Conservation (phyloP, 2,113 vertebrate genomes). For the Aramus guarauna region DNA sequence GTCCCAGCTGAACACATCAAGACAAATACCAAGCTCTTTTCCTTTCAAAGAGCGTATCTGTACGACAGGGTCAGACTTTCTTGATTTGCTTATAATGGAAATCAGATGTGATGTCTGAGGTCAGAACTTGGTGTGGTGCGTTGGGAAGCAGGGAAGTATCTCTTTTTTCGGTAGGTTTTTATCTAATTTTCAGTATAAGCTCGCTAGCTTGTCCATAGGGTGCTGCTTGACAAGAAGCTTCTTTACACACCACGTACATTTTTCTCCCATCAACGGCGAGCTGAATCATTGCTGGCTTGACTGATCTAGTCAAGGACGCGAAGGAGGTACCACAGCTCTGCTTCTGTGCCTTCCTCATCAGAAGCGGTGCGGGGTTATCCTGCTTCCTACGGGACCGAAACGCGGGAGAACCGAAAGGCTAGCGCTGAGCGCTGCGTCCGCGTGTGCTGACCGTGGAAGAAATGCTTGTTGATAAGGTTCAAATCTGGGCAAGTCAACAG, state of each 20-base stretch:
- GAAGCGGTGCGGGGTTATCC: neutral
- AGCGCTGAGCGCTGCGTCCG: neutral
- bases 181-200: neutral
- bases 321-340: neutral
- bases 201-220: neutral
- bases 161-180: neutral
- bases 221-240: neutral
- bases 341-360: neutral
- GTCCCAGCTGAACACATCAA: neutral
- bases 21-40: neutral
- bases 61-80: neutral
- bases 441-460: neutral
- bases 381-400: neutral
- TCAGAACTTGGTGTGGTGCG: neutral
- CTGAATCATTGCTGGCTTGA: neutral
- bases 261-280: neutral
- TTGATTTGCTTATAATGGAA: neutral
- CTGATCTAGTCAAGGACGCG: neutral
- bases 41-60: neutral
- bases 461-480: neutral
- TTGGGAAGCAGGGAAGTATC: neutral
- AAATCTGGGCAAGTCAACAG: neutral
- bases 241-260: rapidly evolving
- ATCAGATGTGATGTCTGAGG: neutral
- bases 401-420: neutral